Base-by-base conservation (phyloP, 2,113 vertebrate genomes). In the Spheniscus mendiculus region DNA sequence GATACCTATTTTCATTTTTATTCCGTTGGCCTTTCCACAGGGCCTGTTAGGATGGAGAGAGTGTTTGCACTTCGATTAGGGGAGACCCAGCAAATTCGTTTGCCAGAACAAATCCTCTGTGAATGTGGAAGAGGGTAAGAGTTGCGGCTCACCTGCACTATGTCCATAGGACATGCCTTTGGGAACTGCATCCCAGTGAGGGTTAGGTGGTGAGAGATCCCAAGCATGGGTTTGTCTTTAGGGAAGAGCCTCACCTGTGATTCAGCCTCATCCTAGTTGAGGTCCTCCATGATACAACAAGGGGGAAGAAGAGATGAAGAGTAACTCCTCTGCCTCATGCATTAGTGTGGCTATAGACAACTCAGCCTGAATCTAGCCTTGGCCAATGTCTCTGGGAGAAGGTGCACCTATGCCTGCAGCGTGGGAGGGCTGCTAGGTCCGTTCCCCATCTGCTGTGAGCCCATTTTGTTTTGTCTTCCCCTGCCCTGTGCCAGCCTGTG, bases 1-100 rank as follows among this genome's bases (percentile, higher is more conserved):
- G 3, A 77, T 98, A 95, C 44, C 87, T 86, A 47, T 97, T 97
- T 95, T 97, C 87, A 82, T 95, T 96, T 97, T 95, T 84, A 95
- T 97, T 96, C 90, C 22, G 6, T 80, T 80, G 95, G 92, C 90
- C 71, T 95, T 94, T 96, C 90, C 44, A 47, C 3, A 0, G 14
- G 34, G 58, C 44, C 76, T 52, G 45, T 77, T 86, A 82, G 93
- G 84, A 87, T 76, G 83, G 76, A 59, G 70, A 47, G 67, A 45
- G 40, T 34, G 61, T 91, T 96, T 82, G 81, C 14, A 3, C 80
- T 93, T 94, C 14, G 55, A 93, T 97, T 86, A 95, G 40, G 36
- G 61, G 52, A 91, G 87, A 66, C 15, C 36, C 49, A 47, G 55
- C 42, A 65, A 36, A 40, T 42, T n/a, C 12, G 0, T 92, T 67